Evolutionary conservation across 2,888 invertebrate genomes (phyloP), one percentile per base, ranked within the genome.

Genomic region (Dynastes tityus): DNA sequence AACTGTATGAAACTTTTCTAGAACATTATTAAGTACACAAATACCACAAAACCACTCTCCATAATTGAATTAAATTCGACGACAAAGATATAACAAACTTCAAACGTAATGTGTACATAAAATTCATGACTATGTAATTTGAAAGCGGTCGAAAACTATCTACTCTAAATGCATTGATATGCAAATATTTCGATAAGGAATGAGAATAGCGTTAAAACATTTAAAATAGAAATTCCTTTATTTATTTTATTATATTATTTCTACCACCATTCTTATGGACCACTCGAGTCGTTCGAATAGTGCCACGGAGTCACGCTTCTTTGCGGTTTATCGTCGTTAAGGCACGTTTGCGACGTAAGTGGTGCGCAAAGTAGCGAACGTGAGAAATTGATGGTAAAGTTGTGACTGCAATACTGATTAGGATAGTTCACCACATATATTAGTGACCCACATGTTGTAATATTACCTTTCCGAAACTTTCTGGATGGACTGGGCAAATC

Each of bases 141-240:
- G 22, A 58, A 58, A 58, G 8, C 55, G 8, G 45, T 11, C 22
- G 49, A 67, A 67, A 67, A 67, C 65, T 16, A 67, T 22, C 65
- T 27, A 67, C 65, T 67, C 40, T 67, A 67, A 67, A 67, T 67
- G 65, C 65, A 67, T 16, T 40, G 65, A 49, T 29, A 22, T 45
- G 22, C 13, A 22, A 16, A 67, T 22, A 40, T 22, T 45, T 22
- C 22, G 22, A 40, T 22, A 16, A n/a, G 8, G 16, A 5, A 40
- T 45, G 45, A 37, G 32, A 67, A 37, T 67, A 45, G 22, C 40
- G 6, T 8, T 8, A 22, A 9, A 8, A 58, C 9, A 58, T 58
- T 58, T 58, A 6, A 58, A 58, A 58, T 58, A 8, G n/a, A 22
- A 58, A 58, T 22, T 22, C 9, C 55, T 58, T 58, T 8, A 58